Evolutionary conservation across 2,113 vertebrate species (phyloP).

Genomic region (Ploceus nigricollis): DNA sequence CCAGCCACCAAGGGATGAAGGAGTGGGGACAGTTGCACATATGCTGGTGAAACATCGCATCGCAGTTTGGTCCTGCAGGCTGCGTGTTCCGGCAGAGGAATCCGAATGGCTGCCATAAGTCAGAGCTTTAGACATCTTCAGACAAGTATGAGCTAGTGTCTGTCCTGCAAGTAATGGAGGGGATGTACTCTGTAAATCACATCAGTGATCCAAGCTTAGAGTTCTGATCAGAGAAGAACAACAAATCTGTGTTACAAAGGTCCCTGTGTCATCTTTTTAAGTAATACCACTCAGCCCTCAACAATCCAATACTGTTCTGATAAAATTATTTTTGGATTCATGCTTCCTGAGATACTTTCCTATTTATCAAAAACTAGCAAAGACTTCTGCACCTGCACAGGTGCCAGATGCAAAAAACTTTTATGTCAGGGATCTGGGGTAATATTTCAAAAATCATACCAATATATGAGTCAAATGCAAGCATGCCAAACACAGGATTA

Average conservation of each 20-base stretch:
- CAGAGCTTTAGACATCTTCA: neutral
- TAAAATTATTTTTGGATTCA: slow-evolving; percentile 30
- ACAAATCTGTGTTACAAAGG: slow-evolving; percentile 7
- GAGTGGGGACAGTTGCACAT: neutral
- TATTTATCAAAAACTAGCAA: neutral
- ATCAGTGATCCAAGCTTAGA: neutral
- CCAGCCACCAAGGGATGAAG: neutral
- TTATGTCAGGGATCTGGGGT: neutral
- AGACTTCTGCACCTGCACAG: neutral
- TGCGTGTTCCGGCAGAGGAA: neutral
- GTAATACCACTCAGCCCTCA: neutral
- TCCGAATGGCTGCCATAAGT: neutral
- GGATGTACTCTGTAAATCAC: slow-evolving; percentile 11
- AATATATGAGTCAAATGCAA: fast-evolving
- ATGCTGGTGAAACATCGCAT: neutral
- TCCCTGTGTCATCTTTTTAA: neutral
- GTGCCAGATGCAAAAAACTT: neutral
- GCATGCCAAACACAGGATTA: neutral
- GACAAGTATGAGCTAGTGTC: slow-evolving; percentile 5
- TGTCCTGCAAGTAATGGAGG: neutral
- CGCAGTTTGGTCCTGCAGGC: neutral
- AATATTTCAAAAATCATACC: neutral
- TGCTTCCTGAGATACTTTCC: neutral
- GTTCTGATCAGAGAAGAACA: slow-evolving; percentile 14
- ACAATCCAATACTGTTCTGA: neutral